A percentile compares a stretch with the other conserved stretches of the same genome.
These are phyloP conservation scores for Nymphalis urticae DNA, from an alignment of 2,888 invertebrate species.

Conservation along the genomic window DNA sequence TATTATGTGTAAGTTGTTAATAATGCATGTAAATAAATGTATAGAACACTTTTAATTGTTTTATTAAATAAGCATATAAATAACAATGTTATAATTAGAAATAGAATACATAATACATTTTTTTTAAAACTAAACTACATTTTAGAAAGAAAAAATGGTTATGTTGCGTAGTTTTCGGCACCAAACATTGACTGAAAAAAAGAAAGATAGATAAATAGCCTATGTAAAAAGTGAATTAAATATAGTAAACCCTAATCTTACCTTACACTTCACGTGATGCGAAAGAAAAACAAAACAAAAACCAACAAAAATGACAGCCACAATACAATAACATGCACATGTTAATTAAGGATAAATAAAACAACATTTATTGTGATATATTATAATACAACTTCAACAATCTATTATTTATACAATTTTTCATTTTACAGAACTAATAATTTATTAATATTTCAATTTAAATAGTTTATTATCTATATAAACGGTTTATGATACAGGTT, in stretches of 20 bases:
- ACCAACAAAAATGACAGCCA: constrained; percentile 26
- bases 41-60: constrained; percentile 34
- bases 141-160: constrained; percentile 44
- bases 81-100: constrained; percentile 14
- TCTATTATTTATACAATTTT: constrained; percentile 56
- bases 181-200: constrained; percentile 76
- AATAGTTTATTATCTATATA: constrained; percentile 40
- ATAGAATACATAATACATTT: constrained; percentile 38
- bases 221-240: not conserved
- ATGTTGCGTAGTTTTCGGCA: constrained; percentile 69
- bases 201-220: constrained; percentile 45
- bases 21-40: constrained; percentile 55
- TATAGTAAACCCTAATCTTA: not conserved
- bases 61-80: constrained; percentile 33
- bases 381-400: constrained; percentile 71
- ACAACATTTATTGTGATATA: constrained; percentile 52
- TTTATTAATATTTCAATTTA: constrained; percentile 26
- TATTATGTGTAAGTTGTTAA: constrained; percentile 56
- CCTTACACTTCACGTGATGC: not conserved
- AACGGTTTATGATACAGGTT: constrained; percentile 30
- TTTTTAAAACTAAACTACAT: constrained; percentile 22
- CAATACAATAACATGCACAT: constrained; percentile 35
- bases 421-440: constrained; percentile 39
- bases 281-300: constrained; percentile 21
- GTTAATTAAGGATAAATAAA: constrained; percentile 49